Evolutionary conservation across 2,888 invertebrate genomes (phyloP).

Genomic region (Plagodis pulveraria): DNA sequence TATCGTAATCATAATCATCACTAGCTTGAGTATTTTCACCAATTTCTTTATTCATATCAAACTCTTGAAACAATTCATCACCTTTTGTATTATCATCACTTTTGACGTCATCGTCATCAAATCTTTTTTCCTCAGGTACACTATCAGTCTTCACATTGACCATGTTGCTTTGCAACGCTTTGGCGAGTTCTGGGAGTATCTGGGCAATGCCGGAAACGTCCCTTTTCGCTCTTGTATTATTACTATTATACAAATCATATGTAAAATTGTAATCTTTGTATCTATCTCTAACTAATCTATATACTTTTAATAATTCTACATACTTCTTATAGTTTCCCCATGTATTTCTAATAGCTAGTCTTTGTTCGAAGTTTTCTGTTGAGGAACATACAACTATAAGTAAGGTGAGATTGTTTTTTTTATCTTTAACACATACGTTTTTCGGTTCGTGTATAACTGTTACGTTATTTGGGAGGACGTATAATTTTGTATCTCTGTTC

Average conservation of each 20-base stretch:
- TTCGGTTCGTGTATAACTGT: slow-evolving; percentile 87
- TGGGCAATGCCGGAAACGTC: slow-evolving; percentile 56
- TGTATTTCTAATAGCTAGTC: slow-evolving; percentile 88
- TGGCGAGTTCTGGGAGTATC: slow-evolving; percentile 68
- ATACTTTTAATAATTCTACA: slow-evolving; percentile 54
- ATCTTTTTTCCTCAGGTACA: slow-evolving; percentile 59
- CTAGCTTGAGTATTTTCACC: slow-evolving; percentile 54
- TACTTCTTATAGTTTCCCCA: slow-evolving; percentile 86
- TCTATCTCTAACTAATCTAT: slow-evolving; percentile 53
- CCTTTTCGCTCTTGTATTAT: slow-evolving; percentile 52
- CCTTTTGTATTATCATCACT: slow-evolving; percentile 2
- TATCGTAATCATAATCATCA: slow-evolving; percentile 67
- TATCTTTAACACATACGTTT: slow-evolving; percentile 72
- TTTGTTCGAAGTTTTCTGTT: slow-evolving; percentile 87
- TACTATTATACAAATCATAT: slow-evolving; percentile 59
- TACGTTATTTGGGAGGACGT: slow-evolving; percentile 88
- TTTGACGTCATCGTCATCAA: slow-evolving; percentile 41
- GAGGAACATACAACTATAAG: slow-evolving; percentile 91
- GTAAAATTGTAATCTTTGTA: slow-evolving; percentile 71
- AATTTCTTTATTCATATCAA: slow-evolving; percentile 74
- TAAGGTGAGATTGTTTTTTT: slow-evolving; percentile 80
- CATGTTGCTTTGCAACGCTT: slow-evolving; percentile 61
- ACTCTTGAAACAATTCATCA: slow-evolving; percentile 63
- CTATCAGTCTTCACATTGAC: slow-evolving; percentile 53
- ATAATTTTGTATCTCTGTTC: slow-evolving; percentile 89